These are phyloP conservation scores for Caenorhabditis remanei DNA, from an alignment of 1,140 invertebrate genomes.

Conservation along the genomic window DNA sequence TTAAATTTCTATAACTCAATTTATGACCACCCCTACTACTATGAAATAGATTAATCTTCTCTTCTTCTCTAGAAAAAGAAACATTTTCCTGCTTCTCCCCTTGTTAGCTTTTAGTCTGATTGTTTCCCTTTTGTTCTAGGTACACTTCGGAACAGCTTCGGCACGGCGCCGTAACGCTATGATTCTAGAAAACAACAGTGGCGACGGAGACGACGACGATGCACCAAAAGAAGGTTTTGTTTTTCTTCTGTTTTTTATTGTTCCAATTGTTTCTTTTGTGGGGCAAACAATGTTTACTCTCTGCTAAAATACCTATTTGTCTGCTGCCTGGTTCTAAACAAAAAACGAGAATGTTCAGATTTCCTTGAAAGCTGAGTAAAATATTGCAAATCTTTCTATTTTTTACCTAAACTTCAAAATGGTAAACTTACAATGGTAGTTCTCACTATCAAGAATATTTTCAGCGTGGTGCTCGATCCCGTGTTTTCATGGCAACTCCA, in stretches of 20 bases:
- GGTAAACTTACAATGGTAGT: neutral
- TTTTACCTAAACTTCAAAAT: neutral
- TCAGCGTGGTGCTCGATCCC: slow-evolving; percentile 1
- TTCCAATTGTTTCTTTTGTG: neutral
- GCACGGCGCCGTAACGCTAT: slow-evolving; percentile 48
- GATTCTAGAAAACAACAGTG: slow-evolving; percentile 51
- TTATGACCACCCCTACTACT: too few relatives aligned
- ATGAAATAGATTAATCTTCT: too few relatives aligned
- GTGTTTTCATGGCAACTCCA: slow-evolving; percentile 15
- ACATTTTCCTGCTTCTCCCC: neutral
- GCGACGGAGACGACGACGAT: slow-evolving; percentile 19
- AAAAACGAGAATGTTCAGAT: neutral
- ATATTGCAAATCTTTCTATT: neutral
- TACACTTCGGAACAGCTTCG: slow-evolving; percentile 20
- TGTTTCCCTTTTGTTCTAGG: neutral
- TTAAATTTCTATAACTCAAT: too few relatives aligned
- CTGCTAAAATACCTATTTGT: neutral
- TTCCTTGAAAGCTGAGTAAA: too few relatives aligned
- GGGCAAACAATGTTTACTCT: neutral
- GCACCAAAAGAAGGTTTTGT: slow-evolving; percentile 10
- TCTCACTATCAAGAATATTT: neutral
- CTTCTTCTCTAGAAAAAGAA: neutral
- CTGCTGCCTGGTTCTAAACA: neutral
- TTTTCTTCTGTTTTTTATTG: neutral
- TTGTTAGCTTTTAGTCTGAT: slow-evolving; percentile 35